Evolutionary conservation across 1,140 invertebrate genomes (phyloP).

Genomic region (Caerostris extrusa): DNA sequence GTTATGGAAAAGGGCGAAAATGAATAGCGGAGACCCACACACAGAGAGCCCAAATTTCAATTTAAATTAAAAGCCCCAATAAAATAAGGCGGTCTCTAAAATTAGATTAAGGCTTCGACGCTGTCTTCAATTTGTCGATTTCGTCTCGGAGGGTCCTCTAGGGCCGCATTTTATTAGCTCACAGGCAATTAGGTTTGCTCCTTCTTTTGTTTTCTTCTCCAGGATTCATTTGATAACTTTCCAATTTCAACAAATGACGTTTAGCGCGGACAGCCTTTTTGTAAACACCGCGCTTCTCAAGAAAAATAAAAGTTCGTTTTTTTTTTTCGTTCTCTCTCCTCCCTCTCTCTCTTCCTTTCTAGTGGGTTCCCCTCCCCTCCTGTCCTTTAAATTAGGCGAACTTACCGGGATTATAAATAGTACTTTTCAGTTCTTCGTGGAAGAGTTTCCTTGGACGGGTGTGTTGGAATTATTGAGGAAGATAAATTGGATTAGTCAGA

Average conservation of each 20-base stretch:
- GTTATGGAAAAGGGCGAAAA: conserved; percentile 19
- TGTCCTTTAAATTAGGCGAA: conserved; percentile 56
- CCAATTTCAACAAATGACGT: conserved; percentile 74
- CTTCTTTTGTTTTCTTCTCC: conserved; percentile 52
- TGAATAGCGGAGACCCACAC: neutral
- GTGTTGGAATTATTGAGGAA: conserved; percentile 49
- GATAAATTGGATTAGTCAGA: conserved; percentile 67
- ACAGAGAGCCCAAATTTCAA: conserved; percentile 63
- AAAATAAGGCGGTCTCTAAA: conserved; percentile 71
- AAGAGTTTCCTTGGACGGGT: neutral
- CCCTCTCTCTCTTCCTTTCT: too few relatives aligned
- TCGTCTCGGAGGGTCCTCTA: conserved; percentile 39
- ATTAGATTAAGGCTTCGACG: conserved; percentile 71
- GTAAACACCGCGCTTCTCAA: conserved; percentile 39
- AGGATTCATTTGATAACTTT: conserved; percentile 77
- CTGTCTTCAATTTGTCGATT: conserved; percentile 76
- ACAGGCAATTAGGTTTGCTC: conserved; percentile 75
- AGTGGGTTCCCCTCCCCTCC: neutral
- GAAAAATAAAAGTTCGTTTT: conserved; percentile 49
- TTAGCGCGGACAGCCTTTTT: conserved; percentile 64
- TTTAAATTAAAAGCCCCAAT: conserved; percentile 77
- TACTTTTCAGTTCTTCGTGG: conserved; percentile 26
- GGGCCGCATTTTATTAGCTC: conserved; percentile 76
- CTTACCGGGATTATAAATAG: conserved; percentile 63
- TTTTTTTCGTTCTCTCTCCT: neutral